Evolutionary conservation across 2,888 invertebrate species (phyloP), one percentile per base, ranked within the genome.

Genomic region (Rotaria macrura): DNA sequence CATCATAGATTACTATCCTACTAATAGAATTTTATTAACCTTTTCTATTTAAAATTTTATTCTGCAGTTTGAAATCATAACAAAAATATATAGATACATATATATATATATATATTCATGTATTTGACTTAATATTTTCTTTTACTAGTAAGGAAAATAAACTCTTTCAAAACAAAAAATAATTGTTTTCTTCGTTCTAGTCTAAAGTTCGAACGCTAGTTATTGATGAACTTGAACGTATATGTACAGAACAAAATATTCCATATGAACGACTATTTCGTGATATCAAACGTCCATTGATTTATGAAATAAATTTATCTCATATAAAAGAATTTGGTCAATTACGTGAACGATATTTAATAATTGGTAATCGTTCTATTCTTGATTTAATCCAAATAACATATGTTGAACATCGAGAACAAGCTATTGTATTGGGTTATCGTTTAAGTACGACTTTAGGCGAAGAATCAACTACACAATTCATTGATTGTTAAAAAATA

Each of bases 371-470:
- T 43, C 40, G 79, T 6, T 79, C 79, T 3, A 79, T 79, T n/a
- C 43, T 79, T 25, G 79, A 79, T n/a, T 5, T 79, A n/a, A 79
- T 79, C 10, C 43, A 79, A 43, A 79, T 79, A 25, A 43, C 43
- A n/a, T 43, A 79, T 79, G 43, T 79, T 43, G 79, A 79, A 79
- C 79, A 79, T n/a, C 43, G 43, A 14, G 43, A 79, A 14, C 43
- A 43, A 43, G 43, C 79, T 43, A 79, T 79, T n/a, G 25, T 79
- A 25, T 79, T 79, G 43, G 79, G 43, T n/a, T 79, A 79, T 79
- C 40, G 79, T 65, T 65, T 65, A 65, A 34, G 38, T 34, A 34
- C 65, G 38, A 20, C 29, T 14, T 20, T 38, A 14, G 20, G 20
- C 12, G 34, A 65, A 38, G 65, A 65, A 65, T 14, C 65, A 65